Evolutionary conservation across 2,113 vertebrate genomes (phyloP), one percentile per base, ranked within the genome.

Genomic region (Mesocricetus auratus): DNA sequence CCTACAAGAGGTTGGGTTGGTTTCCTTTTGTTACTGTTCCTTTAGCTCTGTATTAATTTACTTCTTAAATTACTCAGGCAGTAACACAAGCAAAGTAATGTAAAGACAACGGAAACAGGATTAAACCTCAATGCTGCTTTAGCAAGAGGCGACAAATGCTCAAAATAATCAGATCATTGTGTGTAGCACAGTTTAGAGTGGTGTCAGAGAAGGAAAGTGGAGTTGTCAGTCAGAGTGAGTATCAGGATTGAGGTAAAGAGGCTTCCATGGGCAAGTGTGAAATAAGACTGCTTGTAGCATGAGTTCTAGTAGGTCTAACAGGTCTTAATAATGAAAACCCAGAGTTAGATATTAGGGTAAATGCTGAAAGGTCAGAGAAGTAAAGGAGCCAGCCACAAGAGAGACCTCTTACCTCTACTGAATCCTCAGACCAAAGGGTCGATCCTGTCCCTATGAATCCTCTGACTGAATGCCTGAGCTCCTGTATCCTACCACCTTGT

Each of bases 1-100:
- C 7, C 19, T 56, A 9, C 4, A 56, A 50, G 36, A 45, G 2
- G 3, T 11, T 17, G 16, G 2, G 3, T 11, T 17, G 16, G 2
- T 33, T 86, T 89, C 6, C 36, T 90, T 78, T 66, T 78, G 13
- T 60, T 77, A 19, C 29, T 62, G 6, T 66, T 81, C 15, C 75
- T 50, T 83, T 21, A 83, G 22, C 45, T 86, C 17, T 31, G 22
- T 69, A 62, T 47, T 58, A 13, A 53, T 69, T 50, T 88, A 50
- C 33, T 3, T 36, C 85, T 39, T 50, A 85, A 79, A 66, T 69
- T 75, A 75, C 22, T 60, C 50, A 85, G 50, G 45, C 58, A 92
- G 39, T 69, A 78, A 24, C 26, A 33, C 8, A n/a, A 16, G 22
- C 10, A 71, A 71, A 3, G 8, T 94, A 15, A 0, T 26, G 50